A percentile compares a stretch with the other conserved stretches of the same genome.
Conservation (phyloP, 2,888 invertebrate species). For the Caenorhabditis wallacei region DNA sequence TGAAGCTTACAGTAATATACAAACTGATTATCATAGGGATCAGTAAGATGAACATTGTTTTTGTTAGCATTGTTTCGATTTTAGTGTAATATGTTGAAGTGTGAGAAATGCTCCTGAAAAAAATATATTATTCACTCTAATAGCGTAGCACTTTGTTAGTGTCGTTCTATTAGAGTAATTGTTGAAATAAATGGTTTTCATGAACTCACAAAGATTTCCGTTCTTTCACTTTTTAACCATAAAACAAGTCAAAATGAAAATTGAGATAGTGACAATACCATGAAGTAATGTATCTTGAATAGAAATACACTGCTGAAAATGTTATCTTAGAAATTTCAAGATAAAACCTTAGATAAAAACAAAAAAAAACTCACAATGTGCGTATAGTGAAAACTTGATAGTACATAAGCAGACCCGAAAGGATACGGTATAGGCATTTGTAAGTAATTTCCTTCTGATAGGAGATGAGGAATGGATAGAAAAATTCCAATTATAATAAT, state of each 20-base stretch:
- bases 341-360: no score
- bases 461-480: neutral
- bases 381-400: neutral
- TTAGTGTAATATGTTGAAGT: neutral
- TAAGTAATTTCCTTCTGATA: neutral
- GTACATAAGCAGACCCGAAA: slow-evolving; percentile 5
- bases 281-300: neutral
- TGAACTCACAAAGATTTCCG: neutral
- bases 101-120: neutral
- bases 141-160: no score
- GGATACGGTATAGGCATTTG: slow-evolving; percentile 12
- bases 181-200: no score
- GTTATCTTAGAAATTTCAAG: no score
- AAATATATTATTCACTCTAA: neutral
- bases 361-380: neutral
- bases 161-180: no score
- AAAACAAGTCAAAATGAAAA: neutral
- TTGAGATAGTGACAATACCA: no score
- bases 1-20: neutral
- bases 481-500: neutral
- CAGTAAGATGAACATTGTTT: neutral
- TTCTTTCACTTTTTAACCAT: neutral
- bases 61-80: neutral
- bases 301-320: neutral
- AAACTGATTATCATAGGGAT: neutral